Evolutionary conservation across 2,888 invertebrate genomes (phyloP), one percentile per base, ranked within the genome.

Genomic region (Cephalotes varians): DNA sequence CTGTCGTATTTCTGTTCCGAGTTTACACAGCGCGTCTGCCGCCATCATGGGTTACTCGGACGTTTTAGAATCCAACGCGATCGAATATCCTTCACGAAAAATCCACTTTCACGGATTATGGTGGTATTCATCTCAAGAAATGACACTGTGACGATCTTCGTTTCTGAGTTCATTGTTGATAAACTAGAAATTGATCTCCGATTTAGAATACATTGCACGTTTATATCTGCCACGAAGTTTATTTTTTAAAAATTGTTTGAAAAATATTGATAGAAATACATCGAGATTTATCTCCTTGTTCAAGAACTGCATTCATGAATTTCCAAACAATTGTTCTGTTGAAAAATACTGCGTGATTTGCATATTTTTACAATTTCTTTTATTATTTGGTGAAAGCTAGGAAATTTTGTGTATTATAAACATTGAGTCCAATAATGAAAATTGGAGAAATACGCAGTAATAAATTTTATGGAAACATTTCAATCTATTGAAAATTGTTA

Each of bases 1-100:
- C 87, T 82, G 87, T 87, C 90, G 89, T 89, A 91, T 90, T 89
- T 90, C 87, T 87, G 86, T 83, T 85, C 83, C 65, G 81, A 88
- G 90, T 91, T 89, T 88, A 88, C 91, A 90, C 91, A 87, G 77
- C 60, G 82, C 89, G 83, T 83, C 84, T 87, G 81, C 81, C 86
- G 77, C 58, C 84, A 79, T 85, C 80, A 80, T 77, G 74, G 37
- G 28, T 76, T 81, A 47, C 56, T 47, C 71, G 71, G 15, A 47
- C 56, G 56, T 79, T 79, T 69, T 25, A 79, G 71, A 79, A 25
- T 79, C 77, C 71, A 44, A 47, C 12, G 71, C 71, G 77, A 56
- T 69, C 54, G 34, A 62, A 77, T 34, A 56, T 34, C n/a, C 64
- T 58, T 28, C 54, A 51, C 31, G 62, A 54, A 56, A 69, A 74